These are phyloP conservation scores for Cylloceria caligata DNA, from an alignment of 2,888 invertebrate species.

Conservation along the genomic window DNA sequence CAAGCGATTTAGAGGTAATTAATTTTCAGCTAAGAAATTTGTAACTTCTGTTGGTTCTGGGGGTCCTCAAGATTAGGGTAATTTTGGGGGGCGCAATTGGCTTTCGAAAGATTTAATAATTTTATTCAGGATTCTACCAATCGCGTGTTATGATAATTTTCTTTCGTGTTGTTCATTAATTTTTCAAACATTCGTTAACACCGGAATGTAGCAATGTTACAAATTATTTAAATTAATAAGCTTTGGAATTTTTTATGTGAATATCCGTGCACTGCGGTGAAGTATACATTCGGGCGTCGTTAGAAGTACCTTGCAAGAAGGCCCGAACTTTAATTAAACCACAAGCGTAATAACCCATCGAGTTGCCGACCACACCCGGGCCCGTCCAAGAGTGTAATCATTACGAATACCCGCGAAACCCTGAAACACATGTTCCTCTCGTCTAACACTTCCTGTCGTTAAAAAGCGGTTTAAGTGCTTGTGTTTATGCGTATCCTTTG, in stretches of 20 bases:
- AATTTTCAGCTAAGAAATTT: conserved; percentile 44
- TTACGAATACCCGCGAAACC: conserved; percentile 79
- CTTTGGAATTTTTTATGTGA: neutral
- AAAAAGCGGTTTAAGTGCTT: conserved; percentile 80
- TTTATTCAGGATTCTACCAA: neutral
- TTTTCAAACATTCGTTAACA: no score
- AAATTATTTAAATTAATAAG: conserved; percentile 5
- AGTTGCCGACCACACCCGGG: conserved; percentile 74
- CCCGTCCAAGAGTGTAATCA: conserved; percentile 68
- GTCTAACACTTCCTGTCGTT: conserved; percentile 83
- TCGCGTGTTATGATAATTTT: no score
- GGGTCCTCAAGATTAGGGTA: neutral
- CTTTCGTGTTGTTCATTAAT: no score
- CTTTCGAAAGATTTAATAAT: neutral
- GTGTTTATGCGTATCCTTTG: conserved; percentile 73
- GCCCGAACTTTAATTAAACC: conserved; percentile 68
- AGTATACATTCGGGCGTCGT: conserved; percentile 33
- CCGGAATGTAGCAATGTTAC: no score
- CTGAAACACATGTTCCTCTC: conserved; percentile 81
- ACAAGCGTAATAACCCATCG: conserved; percentile 75
- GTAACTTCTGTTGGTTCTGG: neutral
- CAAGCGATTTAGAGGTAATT: conserved; percentile 42
- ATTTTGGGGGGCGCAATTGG: neutral
- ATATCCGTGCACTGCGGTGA: neutral
- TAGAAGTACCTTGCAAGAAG: conserved; percentile 54